Percentiles rank a stretch among this genome's conserved stretches.
phyloP scores from a whole-genome alignment of 2,797 vertebrate species.

The Calcarius lapponicus region DNA sequence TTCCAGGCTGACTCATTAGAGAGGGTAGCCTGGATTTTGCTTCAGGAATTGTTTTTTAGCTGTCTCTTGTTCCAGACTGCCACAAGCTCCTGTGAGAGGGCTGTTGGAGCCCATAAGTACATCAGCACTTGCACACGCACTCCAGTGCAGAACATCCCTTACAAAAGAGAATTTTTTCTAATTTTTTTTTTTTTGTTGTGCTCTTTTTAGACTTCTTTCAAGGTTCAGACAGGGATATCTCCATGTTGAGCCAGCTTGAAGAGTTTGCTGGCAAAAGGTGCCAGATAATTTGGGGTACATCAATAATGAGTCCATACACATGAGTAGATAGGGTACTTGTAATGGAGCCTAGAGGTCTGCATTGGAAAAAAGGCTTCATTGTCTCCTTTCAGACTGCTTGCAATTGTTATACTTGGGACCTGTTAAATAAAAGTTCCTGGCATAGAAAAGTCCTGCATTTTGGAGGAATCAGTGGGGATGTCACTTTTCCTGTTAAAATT shows the following conservation, averaged over 20 bases:
- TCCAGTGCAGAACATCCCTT: not conserved
- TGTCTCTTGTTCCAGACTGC: not conserved
- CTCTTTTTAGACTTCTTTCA: not conserved
- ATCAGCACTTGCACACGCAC: not conserved
- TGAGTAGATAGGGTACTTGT: accelerated
- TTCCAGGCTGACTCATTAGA: not conserved
- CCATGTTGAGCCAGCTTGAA: not conserved
- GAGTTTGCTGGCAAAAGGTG: not conserved
- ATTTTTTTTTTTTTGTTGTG: not conserved
- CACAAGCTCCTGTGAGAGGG: too few relatives aligned
- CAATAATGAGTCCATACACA: not conserved
- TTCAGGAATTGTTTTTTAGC: not conserved
- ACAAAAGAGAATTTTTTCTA: not conserved
- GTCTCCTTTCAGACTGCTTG: not conserved
- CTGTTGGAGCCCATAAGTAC: accelerated
- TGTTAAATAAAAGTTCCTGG: not conserved
- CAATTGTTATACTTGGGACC: not conserved
- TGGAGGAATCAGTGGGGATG: not conserved
- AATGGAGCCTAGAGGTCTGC: not conserved
- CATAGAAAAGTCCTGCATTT: not conserved
- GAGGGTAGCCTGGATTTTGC: not conserved
- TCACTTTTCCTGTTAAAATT: not conserved
- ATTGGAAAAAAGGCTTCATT: not conserved
- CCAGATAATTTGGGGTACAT: not conserved
- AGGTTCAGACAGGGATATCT: not conserved